Conservation (phyloP, 2,888 invertebrate species). For the Drosophila fulvimacula region DNA sequence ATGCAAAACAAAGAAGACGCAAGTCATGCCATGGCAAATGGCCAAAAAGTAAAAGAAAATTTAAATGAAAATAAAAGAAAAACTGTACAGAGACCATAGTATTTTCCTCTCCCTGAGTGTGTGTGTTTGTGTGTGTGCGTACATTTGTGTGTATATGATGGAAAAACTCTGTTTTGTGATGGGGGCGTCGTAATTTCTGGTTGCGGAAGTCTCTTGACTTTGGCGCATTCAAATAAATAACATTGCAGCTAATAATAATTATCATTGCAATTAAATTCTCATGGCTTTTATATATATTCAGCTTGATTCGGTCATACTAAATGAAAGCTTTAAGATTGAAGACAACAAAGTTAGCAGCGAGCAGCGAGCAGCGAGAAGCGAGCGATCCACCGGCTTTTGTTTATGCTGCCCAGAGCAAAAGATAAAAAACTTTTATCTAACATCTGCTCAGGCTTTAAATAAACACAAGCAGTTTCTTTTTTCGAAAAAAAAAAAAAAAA, state of each 20-base stretch:
- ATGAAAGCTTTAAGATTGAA: constrained; percentile 7
- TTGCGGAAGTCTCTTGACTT: constrained; percentile 60
- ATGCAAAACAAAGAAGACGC: constrained; percentile 70
- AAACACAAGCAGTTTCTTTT: constrained; percentile 39
- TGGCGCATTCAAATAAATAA: constrained; percentile 28
- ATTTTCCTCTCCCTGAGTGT: constrained; percentile 1
- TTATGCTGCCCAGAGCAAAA: constrained; percentile 40
- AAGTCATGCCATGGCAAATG: constrained; percentile 73
- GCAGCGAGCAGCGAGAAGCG: constrained; percentile 1
- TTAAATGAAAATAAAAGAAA: constrained; percentile 46
- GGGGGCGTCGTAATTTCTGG: constrained; percentile 50
- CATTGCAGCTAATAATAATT: constrained; percentile 36
- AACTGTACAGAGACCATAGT: constrained; percentile 18
- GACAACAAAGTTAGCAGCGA: constrained; percentile 5
- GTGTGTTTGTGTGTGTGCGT: constrained; percentile 4
- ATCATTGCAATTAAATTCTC: constrained; percentile 28
- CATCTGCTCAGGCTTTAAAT: constrained; percentile 49
- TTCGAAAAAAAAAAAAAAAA: not conserved
- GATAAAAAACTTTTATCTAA: constrained; percentile 48
- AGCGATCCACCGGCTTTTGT: constrained; percentile 53
- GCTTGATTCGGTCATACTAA: not conserved
- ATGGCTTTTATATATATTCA: constrained; percentile 9
- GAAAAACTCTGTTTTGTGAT: constrained; percentile 20
- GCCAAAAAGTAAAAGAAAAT: constrained; percentile 54
- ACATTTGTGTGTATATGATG: constrained; percentile 20